Evolutionary conservation across 2,888 invertebrate genomes (phyloP).

Genomic region (Heteropelma amictum): DNA sequence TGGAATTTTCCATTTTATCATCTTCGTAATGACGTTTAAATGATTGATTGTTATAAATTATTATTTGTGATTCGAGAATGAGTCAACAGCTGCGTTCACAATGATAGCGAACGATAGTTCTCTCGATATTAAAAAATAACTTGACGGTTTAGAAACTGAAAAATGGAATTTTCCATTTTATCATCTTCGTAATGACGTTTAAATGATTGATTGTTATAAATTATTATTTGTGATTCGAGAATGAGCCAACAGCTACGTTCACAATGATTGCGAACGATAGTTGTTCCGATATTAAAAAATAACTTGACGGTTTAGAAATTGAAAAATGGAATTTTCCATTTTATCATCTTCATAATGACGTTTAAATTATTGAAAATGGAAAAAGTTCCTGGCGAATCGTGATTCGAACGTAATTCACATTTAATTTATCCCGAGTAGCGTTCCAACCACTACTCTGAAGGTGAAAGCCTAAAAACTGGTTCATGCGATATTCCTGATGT

Average conservation of each 20-base stretch:
- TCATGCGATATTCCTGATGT: conserved; percentile 8
- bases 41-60: too few relatives aligned
- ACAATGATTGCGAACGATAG: conserved; percentile 7
- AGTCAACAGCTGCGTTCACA: conserved; percentile 19
- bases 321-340: neutral
- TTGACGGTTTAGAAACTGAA: neutral
- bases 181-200: too few relatives aligned
- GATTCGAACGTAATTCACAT: neutral
- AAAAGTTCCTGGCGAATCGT: neutral
- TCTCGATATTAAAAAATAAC: neutral
- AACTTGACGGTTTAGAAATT: neutral
- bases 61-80: conserved; percentile 5
- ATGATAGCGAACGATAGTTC: neutral
- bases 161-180: neutral
- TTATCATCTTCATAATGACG: too few relatives aligned
- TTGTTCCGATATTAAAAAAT: neutral
- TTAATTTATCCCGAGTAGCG: neutral
- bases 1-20: neutral
- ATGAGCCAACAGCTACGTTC: conserved; percentile 13
- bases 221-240: conserved; percentile 7
- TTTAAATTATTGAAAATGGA: too few relatives aligned
- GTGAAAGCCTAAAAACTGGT: conserved; percentile 28
- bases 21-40: too few relatives aligned
- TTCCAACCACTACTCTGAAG: conserved; percentile 18
- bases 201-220: too few relatives aligned